phyloP scores from a whole-genome alignment of 2,888 invertebrate species.

The Clusia tigrina region DNA sequence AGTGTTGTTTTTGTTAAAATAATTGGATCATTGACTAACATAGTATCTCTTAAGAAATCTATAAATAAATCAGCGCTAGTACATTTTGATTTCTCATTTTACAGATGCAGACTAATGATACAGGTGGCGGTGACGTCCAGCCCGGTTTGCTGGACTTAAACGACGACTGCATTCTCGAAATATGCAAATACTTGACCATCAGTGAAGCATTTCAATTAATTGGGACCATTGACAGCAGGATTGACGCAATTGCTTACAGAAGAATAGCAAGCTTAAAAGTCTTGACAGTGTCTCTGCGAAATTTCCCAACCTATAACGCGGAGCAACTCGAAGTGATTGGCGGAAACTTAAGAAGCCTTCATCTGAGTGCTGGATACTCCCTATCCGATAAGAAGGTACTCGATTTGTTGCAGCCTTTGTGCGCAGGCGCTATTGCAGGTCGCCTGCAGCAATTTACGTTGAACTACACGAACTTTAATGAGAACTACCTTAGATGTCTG shows the following conservation, averaged over 20 bases:
- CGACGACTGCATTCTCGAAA: slow-evolving; percentile 36
- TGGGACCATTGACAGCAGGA: slow-evolving; percentile 21
- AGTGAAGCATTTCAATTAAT: slow-evolving; percentile 29
- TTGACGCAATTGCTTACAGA: slow-evolving; percentile 32
- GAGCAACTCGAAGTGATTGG: slow-evolving; percentile 33
- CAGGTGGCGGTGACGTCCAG: too few relatives aligned
- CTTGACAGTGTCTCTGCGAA: slow-evolving; percentile 29
- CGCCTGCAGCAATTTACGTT: slow-evolving; percentile 24
- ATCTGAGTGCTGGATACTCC: slow-evolving; percentile 33
- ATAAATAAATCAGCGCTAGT: too few relatives aligned
- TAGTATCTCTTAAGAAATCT: too few relatives aligned
- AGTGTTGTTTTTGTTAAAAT: too few relatives aligned
- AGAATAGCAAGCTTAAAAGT: slow-evolving; percentile 29
- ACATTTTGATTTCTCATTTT: background rate
- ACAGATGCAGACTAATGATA: background rate
- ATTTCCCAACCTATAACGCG: slow-evolving; percentile 26
- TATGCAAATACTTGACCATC: slow-evolving; percentile 32
- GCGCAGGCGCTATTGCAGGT: slow-evolving; percentile 14
- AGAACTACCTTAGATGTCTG: slow-evolving; percentile 22
- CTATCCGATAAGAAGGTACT: slow-evolving; percentile 21
- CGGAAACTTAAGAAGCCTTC: slow-evolving; percentile 28
- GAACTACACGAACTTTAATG: slow-evolving; percentile 34
- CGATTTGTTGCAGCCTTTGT: slow-evolving; percentile 31
- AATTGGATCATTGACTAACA: too few relatives aligned
- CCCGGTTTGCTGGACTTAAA: slow-evolving; percentile 32